Base-by-base conservation (phyloP, 2,113 vertebrate species). In the Pomatostomus ruficeps region DNA sequence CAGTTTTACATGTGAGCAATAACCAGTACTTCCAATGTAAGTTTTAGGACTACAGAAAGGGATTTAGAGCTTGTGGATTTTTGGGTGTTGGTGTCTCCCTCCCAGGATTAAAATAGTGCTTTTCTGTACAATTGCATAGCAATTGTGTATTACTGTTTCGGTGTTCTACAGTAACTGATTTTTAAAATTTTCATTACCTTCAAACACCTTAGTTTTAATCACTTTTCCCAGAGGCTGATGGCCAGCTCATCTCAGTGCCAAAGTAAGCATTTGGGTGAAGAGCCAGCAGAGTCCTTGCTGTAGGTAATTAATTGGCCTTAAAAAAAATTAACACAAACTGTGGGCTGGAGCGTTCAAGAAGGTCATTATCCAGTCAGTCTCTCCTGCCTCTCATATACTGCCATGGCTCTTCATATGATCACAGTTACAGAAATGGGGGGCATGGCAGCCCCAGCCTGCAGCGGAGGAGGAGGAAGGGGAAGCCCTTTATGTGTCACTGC, bases 91-190 rank as follows among this genome's bases (percentile, higher is more conserved):
- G 11, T 71, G 10, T 22, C 10, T 6, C 28, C 11, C 19, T 29
- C 5, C 33, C 26, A 4, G 6, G 5, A 36, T 52, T 57, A 61
- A 40, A 20, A 19, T 3, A 51, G n/a, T 18, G 8, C 24, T 78
- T 65, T 74, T 49, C 49, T 49, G 24, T 59, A 40, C 43, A 59
- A 78, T 14, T 51, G 12, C 21, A 24, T 7, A n/a, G 20, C 35
- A 22, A 5, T 29, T 45, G 29, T 16, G 1, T 49, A 19, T 52
- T 59, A 63, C 15, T 51, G 22, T 33, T 42, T 31, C 0, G 0
- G 8, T 67, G 17, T 46, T 84, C 26, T 55, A 10, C 51, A 62
- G 42, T 42, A 55, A 57, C 18, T 28, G 18, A 38, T 73, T 29
- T 61, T 52, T 7, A 62, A 28, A 28, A 46, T 67, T 57, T 61